Base-by-base conservation (phyloP, 92 coral and sea anemone genomes). In the Nematostella vectensis region DNA sequence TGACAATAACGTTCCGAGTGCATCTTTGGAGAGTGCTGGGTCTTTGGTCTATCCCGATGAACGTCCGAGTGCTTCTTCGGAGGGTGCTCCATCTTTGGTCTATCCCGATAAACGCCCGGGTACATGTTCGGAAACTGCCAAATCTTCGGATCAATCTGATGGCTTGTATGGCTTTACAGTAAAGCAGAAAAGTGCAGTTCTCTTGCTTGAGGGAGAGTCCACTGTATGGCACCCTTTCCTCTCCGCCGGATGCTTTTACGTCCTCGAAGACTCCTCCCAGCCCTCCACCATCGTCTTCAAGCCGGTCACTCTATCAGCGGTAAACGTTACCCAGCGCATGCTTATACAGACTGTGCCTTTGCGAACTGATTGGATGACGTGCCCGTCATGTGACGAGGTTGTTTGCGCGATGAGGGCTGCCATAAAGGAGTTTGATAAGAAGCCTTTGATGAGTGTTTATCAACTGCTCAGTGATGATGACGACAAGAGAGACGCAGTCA, bases 201-300 rank as follows among this genome's bases (percentile, higher is more conserved):
- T 84, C 21, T 61, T 61, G 52, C 76, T 77, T 1, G 68, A 53
- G 12, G 69, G 45, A 31, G 60, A 36, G 16, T 30, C 42, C 50
- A 36, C 65, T 29, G 24, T 38, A 8, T 76, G 76, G 76, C 74
- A 55, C 4, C 76, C 66, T 12, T 47, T 50, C 50, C 72, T 89
- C 10, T 69, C 61, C 66, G 81, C 74, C 0, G 96, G 96, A 3
- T 77, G 88, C 26, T 58, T 89, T 29, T 89, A 80, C 57, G 55
- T 80, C 31, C 37, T 88, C 29, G n/a, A n/a, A n/a, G n/a, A n/a
- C n/a, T n/a, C 51, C 20, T 53, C 27, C 28, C 54, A 48, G 49
- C 48, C 49, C 39, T 79, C 82, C 11, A 29, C 55, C 20, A 58
- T 83, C 31, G 18, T 54, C 25, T 33, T 60, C 17, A 11, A 37